phyloP scores from a whole-genome alignment of 2,113 vertebrate genomes.

The Stomatorhinus ivindoensis region DNA sequence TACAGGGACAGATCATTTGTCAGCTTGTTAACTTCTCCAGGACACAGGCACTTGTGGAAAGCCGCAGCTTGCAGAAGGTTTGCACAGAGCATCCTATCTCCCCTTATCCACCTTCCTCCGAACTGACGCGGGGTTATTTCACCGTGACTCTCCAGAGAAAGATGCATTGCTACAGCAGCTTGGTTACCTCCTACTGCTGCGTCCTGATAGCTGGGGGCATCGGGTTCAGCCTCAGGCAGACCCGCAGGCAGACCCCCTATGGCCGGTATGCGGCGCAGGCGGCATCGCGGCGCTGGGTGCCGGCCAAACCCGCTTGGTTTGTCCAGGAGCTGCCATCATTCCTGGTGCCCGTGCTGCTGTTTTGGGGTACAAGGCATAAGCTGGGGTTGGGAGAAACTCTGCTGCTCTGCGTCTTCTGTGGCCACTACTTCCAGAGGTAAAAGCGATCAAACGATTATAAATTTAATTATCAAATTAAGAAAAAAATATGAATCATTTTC shows the following conservation, averaged over 20 bases:
- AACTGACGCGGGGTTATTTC: background rate
- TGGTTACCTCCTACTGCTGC: slow-evolving; percentile 50
- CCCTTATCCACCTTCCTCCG: background rate
- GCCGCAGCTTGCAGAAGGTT: background rate
- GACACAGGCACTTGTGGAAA: background rate
- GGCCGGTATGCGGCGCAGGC: slow-evolving; percentile 52
- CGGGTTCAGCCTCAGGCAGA: slow-evolving; percentile 26
- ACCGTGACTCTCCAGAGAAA: background rate
- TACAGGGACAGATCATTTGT: background rate
- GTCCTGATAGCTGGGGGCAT: slow-evolving; percentile 40
- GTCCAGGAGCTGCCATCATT: slow-evolving; percentile 75
- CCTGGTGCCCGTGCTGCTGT: slow-evolving; percentile 55
- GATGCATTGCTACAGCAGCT: slow-evolving; percentile 55
- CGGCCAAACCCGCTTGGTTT: slow-evolving; percentile 68
- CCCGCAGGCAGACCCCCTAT: slow-evolving; percentile 41
- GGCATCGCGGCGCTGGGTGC: slow-evolving; percentile 25
- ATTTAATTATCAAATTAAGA: background rate
- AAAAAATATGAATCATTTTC: background rate
- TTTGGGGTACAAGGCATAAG: slow-evolving; percentile 43
- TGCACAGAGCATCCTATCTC: background rate
- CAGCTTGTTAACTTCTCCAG: background rate
- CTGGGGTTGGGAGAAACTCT: slow-evolving; percentile 46
- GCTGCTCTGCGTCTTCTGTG: slow-evolving; percentile 66
- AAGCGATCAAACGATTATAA: background rate
- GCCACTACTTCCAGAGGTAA: slow-evolving; percentile 79